phyloP scores from a whole-genome alignment of 1,140 invertebrate genomes.

The Anagrus nilaparvatae region DNA sequence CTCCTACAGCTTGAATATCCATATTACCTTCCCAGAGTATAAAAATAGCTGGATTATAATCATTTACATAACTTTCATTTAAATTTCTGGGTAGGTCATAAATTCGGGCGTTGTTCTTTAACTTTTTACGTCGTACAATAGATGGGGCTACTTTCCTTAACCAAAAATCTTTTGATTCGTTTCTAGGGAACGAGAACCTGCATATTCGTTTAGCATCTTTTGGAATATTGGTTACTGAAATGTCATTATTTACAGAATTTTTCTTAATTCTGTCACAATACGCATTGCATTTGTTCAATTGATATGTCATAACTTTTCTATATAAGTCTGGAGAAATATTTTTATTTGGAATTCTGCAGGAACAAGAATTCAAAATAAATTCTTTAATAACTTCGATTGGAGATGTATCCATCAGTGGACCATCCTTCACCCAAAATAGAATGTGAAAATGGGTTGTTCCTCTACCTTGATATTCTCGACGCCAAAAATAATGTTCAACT shows the following conservation, averaged over 20 bases:
- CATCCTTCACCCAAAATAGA: slow-evolving; percentile 19
- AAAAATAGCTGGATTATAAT: slow-evolving; percentile 25
- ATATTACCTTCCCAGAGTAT: slow-evolving; percentile 24
- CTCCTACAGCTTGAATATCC: slow-evolving; percentile 20
- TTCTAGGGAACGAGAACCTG: slow-evolving; percentile 22
- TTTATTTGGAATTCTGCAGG: neutral
- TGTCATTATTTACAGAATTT: too few relatives aligned
- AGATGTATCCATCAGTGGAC: slow-evolving; percentile 13
- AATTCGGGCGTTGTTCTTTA: slow-evolving; percentile 22
- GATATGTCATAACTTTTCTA: slow-evolving; percentile 18
- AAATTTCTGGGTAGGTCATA: slow-evolving; percentile 24
- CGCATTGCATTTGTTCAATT: slow-evolving; percentile 21
- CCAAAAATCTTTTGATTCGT: slow-evolving; percentile 19
- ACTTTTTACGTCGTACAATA: slow-evolving; percentile 19
- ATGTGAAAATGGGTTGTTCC: slow-evolving; percentile 18
- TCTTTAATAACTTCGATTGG: neutral
- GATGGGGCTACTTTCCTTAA: slow-evolving; percentile 20
- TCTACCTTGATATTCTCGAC: slow-evolving; percentile 19
- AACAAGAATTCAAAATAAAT: neutral
- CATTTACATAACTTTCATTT: slow-evolving; percentile 23
- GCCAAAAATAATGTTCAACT: slow-evolving; percentile 19
- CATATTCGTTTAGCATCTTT: slow-evolving; percentile 12
- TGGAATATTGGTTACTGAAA: too few relatives aligned
- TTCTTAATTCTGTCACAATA: slow-evolving; percentile 17
- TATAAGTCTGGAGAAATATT: slow-evolving; percentile 14